Evolutionary conservation across 64 coral and sea anemone genomes (phyloP), one percentile per base, ranked within the genome.

Genomic region (Anthopleura sola): DNA sequence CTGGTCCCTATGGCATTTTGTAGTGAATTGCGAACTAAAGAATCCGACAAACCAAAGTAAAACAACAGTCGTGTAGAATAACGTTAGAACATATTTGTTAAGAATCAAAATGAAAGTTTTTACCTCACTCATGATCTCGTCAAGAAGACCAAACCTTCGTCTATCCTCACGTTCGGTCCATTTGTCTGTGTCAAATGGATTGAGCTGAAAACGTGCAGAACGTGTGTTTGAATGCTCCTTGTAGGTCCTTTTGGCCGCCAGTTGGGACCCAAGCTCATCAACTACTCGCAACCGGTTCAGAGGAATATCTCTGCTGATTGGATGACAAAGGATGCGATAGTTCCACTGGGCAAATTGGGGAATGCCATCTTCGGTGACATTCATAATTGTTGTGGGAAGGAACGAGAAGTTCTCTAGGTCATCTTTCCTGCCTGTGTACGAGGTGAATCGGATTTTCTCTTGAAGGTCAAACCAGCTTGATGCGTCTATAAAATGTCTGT

Each of bases 391-490:
- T 5, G 92, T 94, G 24, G 92, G 92, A 6, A 94, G 92, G 68
- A 86, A 94, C 15, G 92, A 89, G 79, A 90, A 90, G 84, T 94
- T 94, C 38, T 94, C 92, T 38, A 90, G 46, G 39, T 94, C 89
- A 53, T 94, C 92, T 66, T 94, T 94, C 10, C 92, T 75, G 68
- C 92, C 92, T 0, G 87, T 84, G 68, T 94, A 94, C 5, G 92
- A 94, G 24, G 92, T 94, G 57, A 94, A 94, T 60, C 92, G 87
- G 38, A 94, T 81, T 90, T 94, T 94, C 78, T 94, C 92, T 66
- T 94, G 92, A 16, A 94, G 39, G 55, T 94, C 92, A 50, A 90
- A 90, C 92, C 92, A 94, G 48, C 78, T 80, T 40, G 36, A 62
- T 31, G 92, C 92, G 60, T 94, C 92, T 39, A 94, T 85, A 76